These are phyloP conservation scores for Parnassius orleans DNA, from an alignment of 2,888 invertebrate genomes.

Conservation along the genomic window DNA sequence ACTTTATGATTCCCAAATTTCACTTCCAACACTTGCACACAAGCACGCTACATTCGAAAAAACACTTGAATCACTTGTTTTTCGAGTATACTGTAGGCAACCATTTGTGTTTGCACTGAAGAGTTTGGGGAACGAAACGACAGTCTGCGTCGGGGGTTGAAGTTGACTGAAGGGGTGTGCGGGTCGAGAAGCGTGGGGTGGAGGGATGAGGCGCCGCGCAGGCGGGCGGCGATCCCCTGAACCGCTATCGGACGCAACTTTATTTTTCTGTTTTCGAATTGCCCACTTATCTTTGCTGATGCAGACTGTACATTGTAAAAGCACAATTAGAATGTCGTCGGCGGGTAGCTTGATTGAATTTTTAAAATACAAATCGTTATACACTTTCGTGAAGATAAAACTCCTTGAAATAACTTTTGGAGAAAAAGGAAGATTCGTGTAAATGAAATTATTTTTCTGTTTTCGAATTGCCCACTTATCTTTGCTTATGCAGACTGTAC, in stretches of 20 bases:
- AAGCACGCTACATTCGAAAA: slow-evolving; percentile 19
- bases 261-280: slow-evolving; percentile 44
- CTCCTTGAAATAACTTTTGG: no score
- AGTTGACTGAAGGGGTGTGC: slow-evolving; percentile 34
- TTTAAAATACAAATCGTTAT: not conserved
- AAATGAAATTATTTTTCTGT: no score
- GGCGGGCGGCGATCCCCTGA: slow-evolving; percentile 32
- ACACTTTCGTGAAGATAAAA: no score
- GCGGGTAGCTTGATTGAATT: slow-evolving; percentile 31
- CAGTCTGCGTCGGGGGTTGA: slow-evolving; percentile 29
- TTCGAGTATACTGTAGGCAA: slow-evolving; percentile 22
- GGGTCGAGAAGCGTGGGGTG: slow-evolving; percentile 29
- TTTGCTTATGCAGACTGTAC: slow-evolving; percentile 43
- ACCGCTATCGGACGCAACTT: slow-evolving; percentile 35
- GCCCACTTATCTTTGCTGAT: slow-evolving; percentile 47
- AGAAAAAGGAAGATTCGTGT: no score
- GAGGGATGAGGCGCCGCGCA: slow-evolving; percentile 34
- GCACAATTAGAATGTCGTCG: slow-evolving; percentile 40
- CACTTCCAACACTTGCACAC: slow-evolving; percentile 21
- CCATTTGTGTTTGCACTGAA: slow-evolving; percentile 23
- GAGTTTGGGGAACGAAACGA: slow-evolving; percentile 22
- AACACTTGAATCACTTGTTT: slow-evolving; percentile 23
- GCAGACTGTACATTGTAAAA: slow-evolving; percentile 39
- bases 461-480: slow-evolving; percentile 44
- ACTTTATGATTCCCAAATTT: slow-evolving; percentile 16